These are phyloP conservation scores for Xylocampa areola DNA, from an alignment of 2,888 invertebrate genomes.

Conservation along the genomic window DNA sequence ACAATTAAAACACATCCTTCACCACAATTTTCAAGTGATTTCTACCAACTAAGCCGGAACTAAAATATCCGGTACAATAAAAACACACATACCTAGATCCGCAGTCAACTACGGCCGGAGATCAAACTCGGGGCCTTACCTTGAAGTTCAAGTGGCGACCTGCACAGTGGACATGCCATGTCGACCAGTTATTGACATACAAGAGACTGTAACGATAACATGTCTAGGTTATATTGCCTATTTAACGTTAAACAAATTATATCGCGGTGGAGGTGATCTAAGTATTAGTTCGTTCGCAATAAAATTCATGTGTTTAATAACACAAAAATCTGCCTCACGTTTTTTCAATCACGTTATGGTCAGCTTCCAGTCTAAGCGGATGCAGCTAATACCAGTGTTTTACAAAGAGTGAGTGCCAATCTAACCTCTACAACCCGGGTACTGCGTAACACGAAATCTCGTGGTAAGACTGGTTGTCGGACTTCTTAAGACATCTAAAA, in stretches of 20 bases:
- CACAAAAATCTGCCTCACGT: too few relatives aligned
- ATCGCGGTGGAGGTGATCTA: too few relatives aligned
- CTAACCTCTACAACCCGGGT: too few relatives aligned
- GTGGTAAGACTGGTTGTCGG: too few relatives aligned
- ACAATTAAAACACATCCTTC: slow-evolving; percentile 22
- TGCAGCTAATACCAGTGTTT: too few relatives aligned
- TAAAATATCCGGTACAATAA: slow-evolving; percentile 56
- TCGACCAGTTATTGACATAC: slow-evolving; percentile 52
- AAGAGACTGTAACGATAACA: slow-evolving; percentile 32
- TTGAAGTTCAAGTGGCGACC: slow-evolving; percentile 67
- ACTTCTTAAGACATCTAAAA: too few relatives aligned
- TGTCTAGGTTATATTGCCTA: slow-evolving; percentile 22
- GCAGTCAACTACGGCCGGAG: slow-evolving; percentile 71
- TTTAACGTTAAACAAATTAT: slow-evolving; percentile 7
- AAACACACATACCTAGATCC: slow-evolving; percentile 65
- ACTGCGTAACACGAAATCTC: too few relatives aligned
- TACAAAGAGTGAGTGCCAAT: too few relatives aligned
- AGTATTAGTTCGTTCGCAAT: too few relatives aligned
- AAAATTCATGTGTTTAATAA: too few relatives aligned
- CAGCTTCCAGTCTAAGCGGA: too few relatives aligned
- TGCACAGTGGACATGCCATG: slow-evolving; percentile 60
- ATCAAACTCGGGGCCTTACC: slow-evolving; percentile 74
- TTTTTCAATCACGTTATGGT: too few relatives aligned
- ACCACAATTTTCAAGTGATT: not conserved
- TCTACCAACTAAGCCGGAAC: slow-evolving; percentile 28